Evolutionary conservation across 1,140 invertebrate genomes (phyloP), one percentile per base, ranked within the genome.

Genomic region (Drosophila guanche): DNA sequence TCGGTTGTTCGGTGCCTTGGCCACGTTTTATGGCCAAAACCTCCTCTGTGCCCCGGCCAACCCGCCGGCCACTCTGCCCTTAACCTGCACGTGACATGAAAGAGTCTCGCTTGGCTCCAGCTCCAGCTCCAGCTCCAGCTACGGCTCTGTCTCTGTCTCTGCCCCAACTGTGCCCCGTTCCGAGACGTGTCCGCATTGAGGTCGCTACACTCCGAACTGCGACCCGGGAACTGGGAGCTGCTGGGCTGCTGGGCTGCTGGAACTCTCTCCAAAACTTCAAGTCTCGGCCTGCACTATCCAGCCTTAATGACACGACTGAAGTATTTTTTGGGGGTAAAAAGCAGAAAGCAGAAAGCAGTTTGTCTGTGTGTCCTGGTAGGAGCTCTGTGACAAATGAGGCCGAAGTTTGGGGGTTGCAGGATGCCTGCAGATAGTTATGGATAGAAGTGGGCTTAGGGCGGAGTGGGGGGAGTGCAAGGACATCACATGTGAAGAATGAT

Each of bases 11-110:
- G 12, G 42, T 20, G 56, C 50, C 61, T 56, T 55, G 48, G 81
- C 81, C 81, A 86, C 83, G 81, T 86, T 81, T 88, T 86, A 88
- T 88, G 69, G 74, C 73, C 66, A 74, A 60, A 56, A 53, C 48
- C 47, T 48, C 58, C 50, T 6, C 63, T 43, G 63, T 45, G 12
- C 4, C 25, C 4, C 23, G 40, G 22, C 20, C 46, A 23, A 4
- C 56, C 37, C 27, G 33, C 33, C n/a, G 33, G 66, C 16, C 10
- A 33, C 10, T 22, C 54, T 54, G 58, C 65, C 16, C 16, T 74
- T 72, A 68, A 65, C 69, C 76, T 65, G 74, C 69, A 85, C 81
- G 81, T 85, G 81, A 80, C 81, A 65, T 55, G 77, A 67, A 74
- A 56, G 59, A 55, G 63, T 60, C 41, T 42, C 33, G 4, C 33